Base-by-base conservation (phyloP, 2,113 vertebrate genomes). In the Chamaetylas fuelleborni region DNA sequence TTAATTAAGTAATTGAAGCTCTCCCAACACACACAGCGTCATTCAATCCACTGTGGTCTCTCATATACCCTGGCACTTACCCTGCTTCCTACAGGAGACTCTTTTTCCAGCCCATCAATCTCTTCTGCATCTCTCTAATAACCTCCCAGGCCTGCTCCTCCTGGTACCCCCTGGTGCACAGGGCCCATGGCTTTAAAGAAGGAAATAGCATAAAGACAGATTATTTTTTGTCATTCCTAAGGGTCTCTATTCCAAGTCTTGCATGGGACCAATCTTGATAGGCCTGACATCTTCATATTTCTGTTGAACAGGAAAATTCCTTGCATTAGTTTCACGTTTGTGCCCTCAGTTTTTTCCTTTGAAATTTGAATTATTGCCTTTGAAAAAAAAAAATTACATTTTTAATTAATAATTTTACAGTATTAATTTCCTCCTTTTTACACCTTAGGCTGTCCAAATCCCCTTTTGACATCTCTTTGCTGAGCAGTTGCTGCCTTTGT, bases 1-100 rank as follows among this genome's bases (percentile, higher is more conserved):
- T 97, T 97, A 96, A 97, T 97, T 96, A 96, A 97, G 95, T 93
- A 96, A 96, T 94, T 95, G 96, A 97, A 97, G 93, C 88, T 95
- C 88, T 95, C 95, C 93, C 95, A 95, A 86, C 90, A 56, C 87
- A 71, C 95, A 95, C 88, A 74, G 80, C 42, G 77, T 93, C 88
- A 96, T 93, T 93, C 88, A 94, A 92, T 95, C 88, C 84, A 60
- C 93, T 92, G 85, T 28, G 57, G 92, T 76, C 86, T 90, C 90
- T 61, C 34, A 0, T 33, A 38, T 16, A 45, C 50, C 47, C 93
- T 91, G 86, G 50, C 74, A 89, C 70, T 96, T 73, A 67, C 57
- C 50, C 73, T 90, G 86, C 24, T 53, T 95, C 85, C 72, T 88
- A 15, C 56, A 88, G 77, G 57, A 50, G 29, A 74, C 58, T 65